A percentile compares a stretch with the other conserved stretches of the same genome.
Conservation (phyloP, 2,113 vertebrate species). For the Vulpes lagopus region DNA sequence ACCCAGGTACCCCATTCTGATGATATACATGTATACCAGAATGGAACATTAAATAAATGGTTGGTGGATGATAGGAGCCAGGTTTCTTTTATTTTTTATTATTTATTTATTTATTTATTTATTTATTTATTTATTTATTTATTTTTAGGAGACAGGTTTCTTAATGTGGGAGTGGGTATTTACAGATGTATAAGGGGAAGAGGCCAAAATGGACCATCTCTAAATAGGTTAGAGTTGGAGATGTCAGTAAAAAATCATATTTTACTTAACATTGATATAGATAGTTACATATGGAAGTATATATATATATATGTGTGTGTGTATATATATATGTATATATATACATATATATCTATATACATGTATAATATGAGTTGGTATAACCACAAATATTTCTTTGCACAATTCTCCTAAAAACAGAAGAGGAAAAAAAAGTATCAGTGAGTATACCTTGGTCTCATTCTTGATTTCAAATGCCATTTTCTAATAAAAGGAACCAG, state of each 20-base stretch:
- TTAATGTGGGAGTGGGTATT: background rate
- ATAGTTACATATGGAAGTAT: background rate
- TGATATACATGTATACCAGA: no score
- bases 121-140: no score
- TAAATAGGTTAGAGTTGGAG: background rate
- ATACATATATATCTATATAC: no score
- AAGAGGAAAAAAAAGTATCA: background rate
- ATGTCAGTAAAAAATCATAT: background rate
- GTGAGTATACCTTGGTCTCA: background rate
- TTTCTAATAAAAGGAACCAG: background rate
- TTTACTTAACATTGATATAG: background rate
- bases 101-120: no score
- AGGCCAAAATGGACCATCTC: background rate
- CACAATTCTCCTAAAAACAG: background rate
- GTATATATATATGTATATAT: background rate
- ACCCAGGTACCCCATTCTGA: background rate
- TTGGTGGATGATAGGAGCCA: background rate
- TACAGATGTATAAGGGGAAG: background rate
- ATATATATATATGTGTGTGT: background rate
- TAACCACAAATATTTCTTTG: background rate
- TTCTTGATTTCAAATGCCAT: background rate
- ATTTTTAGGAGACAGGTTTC: background rate
- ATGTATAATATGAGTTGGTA: background rate
- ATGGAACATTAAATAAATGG: background rate
- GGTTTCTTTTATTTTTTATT: background rate